Evolutionary conservation across 2,113 vertebrate species (phyloP), one percentile per base, ranked within the genome.

Genomic region (Buteo buteo): DNA sequence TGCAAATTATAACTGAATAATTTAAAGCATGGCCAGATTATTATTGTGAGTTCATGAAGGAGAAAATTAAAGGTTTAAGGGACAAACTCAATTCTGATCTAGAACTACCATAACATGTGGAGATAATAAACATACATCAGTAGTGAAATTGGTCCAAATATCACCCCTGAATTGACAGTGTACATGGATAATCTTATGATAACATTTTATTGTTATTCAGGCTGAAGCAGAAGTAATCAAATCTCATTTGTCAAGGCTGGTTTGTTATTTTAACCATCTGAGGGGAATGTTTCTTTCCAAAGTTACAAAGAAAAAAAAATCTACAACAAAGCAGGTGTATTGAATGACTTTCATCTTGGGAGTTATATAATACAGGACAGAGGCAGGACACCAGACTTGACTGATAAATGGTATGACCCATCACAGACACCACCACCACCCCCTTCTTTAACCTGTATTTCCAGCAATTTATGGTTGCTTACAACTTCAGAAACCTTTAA

Each of bases 51-150:
- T 42, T 95, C 62, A 47, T 82, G 90, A 88, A 95, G 89, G 78
- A 89, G 91, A 95, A 95, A 95, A 97, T 94, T 91, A 95, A 96
- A 87, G 84, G 81, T 91, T 94, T 94, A 93, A 90, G 71, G 77
- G 84, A 91, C 66, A 80, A 95, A 93, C 50, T 91, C 32, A 70
- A 20, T 97, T 79, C 42, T 94, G n/a, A 85, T 96, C 45, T 80
- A 86, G 85, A 93, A 80, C 81, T 89, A 66, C 81, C 38, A 22
- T 45, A 95, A 80, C 82, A 58, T 58, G 62, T 85, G 38, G 57
- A 70, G 74, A 82, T 93, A 94, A 91, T 87, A 87, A 89, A 93
- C 1, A 11, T 87, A 94, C 67, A 54, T 73, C 55, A 55, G 73
- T 73, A 73, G 52, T 62, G 66, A 90, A 86, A 93, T 85, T 89